Evolutionary conservation across 2,797 vertebrate species (phyloP), one percentile per base, ranked within the genome.

Genomic region (Ptychobarbus kaznakovi): DNA sequence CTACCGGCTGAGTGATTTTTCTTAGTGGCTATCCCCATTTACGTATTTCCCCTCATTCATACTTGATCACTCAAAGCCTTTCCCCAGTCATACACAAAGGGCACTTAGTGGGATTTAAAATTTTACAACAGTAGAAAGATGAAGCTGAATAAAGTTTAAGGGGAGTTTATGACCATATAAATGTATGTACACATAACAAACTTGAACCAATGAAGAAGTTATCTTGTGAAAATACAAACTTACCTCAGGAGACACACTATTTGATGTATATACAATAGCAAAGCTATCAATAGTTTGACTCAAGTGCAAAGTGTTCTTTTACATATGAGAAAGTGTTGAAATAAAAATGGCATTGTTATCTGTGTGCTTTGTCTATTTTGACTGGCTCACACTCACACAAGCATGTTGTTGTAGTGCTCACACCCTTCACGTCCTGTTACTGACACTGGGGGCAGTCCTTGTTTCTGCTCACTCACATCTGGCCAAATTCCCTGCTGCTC

Each of bases 371-470:
- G 68, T 70, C 28, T 40, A 58, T 63, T 40, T 65, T 42, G n/a
- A 40, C 46, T 13, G 22, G 40, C 16, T n/a, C 44, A 68, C 22
- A 32, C 8, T n/a, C 66, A 61, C 66, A 86, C 63, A 51, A 77
- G 42, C 7, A 2, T 56, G 63, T 32, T 77, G 74, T 77, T 84
- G 74, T 80, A 15, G 76, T 72, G 75, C 18, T 80, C 66, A 63
- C 38, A 49, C 66, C 76, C 49, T 40, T 80, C 76, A 81, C 83
- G 51, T 75, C 77, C 82, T 83, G 81, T 80, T 80, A 84, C 86
- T 84, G 82, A 83, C 76, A 78, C 49, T 25, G 51, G 61, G 58
- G 25, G 49, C 80, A 68, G n/a, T n/a, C n/a, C n/a, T n/a, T n/a
- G n/a, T n/a, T n/a, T n/a, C 85, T 68, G 69, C 73, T 70, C 38